Conservation (phyloP, 2,797 vertebrate species). For the Macropus fuliginosus region DNA sequence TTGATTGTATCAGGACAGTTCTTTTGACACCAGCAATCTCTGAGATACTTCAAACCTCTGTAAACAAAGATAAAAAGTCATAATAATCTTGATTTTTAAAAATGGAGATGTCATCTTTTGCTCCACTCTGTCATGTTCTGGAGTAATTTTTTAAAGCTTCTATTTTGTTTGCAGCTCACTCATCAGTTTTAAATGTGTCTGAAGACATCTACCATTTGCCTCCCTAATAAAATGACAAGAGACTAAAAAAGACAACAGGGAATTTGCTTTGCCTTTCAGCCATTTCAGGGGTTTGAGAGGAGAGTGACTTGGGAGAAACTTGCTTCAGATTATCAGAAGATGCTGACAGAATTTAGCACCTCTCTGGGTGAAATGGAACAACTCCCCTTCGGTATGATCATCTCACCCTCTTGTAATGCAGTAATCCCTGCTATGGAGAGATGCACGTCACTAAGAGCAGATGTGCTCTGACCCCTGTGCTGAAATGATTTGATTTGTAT, state of each 20-base stretch:
- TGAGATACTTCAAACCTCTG: slow-evolving; percentile 32
- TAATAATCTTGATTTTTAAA: not conserved
- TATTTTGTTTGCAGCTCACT: slow-evolving; percentile 15
- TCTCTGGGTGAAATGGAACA: slow-evolving; percentile 52
- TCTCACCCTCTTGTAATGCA: not conserved
- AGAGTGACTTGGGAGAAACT: not conserved
- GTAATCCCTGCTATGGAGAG: slow-evolving; percentile 62
- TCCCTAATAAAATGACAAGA: slow-evolving; percentile 53
- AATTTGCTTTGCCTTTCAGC: slow-evolving; percentile 39
- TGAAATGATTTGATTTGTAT: slow-evolving; percentile 66
- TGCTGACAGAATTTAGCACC: slow-evolving; percentile 16
- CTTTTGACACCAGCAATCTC: not conserved
- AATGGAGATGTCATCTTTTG: not conserved
- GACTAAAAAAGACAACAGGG: slow-evolving; percentile 22
- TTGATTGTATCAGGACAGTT: slow-evolving; percentile 22
- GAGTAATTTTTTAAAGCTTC: slow-evolving; percentile 1
- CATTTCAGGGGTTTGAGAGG: not conserved
- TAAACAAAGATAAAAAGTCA: slow-evolving; percentile 12
- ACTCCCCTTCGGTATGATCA: not conserved
- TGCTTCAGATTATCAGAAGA: slow-evolving; percentile 27
- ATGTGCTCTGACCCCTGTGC: slow-evolving; percentile 65
- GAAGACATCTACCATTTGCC: slow-evolving; percentile 50
- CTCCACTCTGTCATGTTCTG: not conserved
- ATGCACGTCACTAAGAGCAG: slow-evolving; percentile 49
- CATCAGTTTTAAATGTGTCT: not conserved